phyloP scores from a whole-genome alignment of 2,113 vertebrate genomes.

The Pseudorasbora parva region DNA sequence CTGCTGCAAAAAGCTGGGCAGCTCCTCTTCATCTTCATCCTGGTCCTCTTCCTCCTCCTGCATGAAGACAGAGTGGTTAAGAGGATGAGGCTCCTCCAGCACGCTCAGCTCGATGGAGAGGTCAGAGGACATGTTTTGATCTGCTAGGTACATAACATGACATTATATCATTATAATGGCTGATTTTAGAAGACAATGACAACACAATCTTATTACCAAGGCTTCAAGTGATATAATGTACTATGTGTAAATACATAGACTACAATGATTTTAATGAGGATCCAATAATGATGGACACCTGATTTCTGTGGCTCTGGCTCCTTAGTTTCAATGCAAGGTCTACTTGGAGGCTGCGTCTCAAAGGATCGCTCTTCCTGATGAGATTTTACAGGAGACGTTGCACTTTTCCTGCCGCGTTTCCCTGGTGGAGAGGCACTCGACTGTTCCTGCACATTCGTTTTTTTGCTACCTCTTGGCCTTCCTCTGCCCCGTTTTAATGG shows the following conservation, averaged over 20 bases:
- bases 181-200: too few relatives aligned
- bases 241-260: not conserved
- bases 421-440: not conserved
- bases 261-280: not conserved
- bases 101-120: constrained; percentile 73
- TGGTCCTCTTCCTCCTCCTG: constrained; percentile 68
- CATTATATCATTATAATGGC: not conserved
- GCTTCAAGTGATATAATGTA: not conserved
- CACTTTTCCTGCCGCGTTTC: constrained; percentile 42
- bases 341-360: constrained; percentile 6
- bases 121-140: constrained; percentile 66
- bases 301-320: constrained; percentile 42
- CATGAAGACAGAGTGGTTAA: constrained; percentile 35
- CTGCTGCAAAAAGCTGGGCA: constrained; percentile 72
- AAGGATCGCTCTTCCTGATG: not conserved
- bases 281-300: constrained; percentile 53
- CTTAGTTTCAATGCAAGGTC: constrained; percentile 63
- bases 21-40: constrained; percentile 68
- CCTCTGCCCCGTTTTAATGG: constrained; percentile 6
- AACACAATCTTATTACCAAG: too few relatives aligned
- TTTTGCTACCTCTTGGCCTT: constrained; percentile 13
- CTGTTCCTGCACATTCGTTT: not conserved
- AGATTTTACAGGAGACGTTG: not conserved
- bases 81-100: constrained; percentile 57
- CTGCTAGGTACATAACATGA: not conserved